A percentile compares a stretch with the other conserved stretches of the same genome.
Evolutionary conservation across 1,140 invertebrate genomes (phyloP).

Genomic region (Pseudomyrmex cubaensis): DNA sequence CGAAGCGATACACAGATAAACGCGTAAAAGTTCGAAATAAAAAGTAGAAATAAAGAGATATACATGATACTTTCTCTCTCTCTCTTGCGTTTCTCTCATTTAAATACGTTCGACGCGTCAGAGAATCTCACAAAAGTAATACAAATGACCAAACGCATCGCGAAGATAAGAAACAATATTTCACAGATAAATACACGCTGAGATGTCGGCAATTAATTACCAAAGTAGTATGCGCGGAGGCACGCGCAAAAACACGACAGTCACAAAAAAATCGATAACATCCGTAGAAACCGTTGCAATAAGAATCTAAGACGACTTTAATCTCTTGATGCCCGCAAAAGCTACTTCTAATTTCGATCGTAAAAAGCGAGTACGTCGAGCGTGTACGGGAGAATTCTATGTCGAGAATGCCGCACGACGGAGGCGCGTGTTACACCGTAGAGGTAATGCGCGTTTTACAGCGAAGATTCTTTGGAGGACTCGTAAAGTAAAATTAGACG

Average conservation of each 20-base stretch:
- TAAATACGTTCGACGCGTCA: no score
- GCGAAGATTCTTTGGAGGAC: not conserved
- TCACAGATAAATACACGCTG: not conserved
- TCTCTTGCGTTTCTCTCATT: no score
- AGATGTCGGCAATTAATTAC: not conserved
- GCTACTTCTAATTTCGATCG: constrained; percentile 39
- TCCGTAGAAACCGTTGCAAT: not conserved
- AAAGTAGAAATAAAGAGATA: not conserved
- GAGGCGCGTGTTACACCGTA: no score
- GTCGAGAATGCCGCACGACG: not conserved
- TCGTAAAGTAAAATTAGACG: constrained; percentile 43
- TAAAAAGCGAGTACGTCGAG: constrained; percentile 19
- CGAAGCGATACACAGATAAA: not conserved
- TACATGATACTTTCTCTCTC: no score
- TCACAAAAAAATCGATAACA: no score
- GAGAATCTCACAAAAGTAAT: not conserved
- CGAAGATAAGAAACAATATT: not conserved
- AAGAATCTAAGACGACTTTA: not conserved
- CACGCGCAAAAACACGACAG: no score
- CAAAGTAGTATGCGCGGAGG: no score
- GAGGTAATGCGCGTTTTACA: constrained; percentile 7
- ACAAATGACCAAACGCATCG: not conserved
- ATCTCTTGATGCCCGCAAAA: constrained; percentile 32
- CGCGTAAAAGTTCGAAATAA: not conserved
- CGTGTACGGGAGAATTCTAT: not conserved